Percentiles rank a stretch among this genome's conserved stretches.
Conservation (phyloP, 2,888 invertebrate genomes). For the Piscicola geometra region DNA sequence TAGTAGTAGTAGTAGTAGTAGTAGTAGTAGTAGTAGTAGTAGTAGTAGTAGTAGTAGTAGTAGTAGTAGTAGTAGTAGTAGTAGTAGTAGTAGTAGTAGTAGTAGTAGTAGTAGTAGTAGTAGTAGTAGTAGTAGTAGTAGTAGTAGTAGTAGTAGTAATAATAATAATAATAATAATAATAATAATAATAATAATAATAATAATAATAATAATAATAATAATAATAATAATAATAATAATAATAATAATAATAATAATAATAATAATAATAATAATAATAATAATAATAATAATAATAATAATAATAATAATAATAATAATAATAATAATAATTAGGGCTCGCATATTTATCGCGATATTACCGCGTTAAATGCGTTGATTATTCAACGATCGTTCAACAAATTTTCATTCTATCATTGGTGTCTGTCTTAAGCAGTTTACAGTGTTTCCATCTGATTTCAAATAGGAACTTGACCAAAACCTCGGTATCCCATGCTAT, state of each 20-base stretch:
- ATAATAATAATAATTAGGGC: too few species aligned
- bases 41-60: neutral
- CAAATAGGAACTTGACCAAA: too few species aligned
- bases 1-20: neutral
- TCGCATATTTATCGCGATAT: too few species aligned
- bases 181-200: neutral
- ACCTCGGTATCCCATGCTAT: too few species aligned
- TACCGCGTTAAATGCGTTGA: too few species aligned
- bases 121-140: neutral
- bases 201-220: neutral
- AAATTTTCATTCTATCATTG: too few species aligned
- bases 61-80: neutral
- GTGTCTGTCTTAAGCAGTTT: too few species aligned
- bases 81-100: neutral
- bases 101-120: neutral
- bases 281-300: neutral
- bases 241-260: slow-evolving; percentile 4
- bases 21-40: neutral
- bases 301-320: too few species aligned
- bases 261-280: neutral
- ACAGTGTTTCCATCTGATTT: too few species aligned
- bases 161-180: neutral
- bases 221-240: too few species aligned
- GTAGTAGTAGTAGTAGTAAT: neutral
- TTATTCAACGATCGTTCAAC: too few species aligned